A percentile compares a stretch with the other conserved stretches of the same genome.
Conservation (phyloP, 37 sponge, comb jelly and placozoan species). For the Spongia lamella region DNA sequence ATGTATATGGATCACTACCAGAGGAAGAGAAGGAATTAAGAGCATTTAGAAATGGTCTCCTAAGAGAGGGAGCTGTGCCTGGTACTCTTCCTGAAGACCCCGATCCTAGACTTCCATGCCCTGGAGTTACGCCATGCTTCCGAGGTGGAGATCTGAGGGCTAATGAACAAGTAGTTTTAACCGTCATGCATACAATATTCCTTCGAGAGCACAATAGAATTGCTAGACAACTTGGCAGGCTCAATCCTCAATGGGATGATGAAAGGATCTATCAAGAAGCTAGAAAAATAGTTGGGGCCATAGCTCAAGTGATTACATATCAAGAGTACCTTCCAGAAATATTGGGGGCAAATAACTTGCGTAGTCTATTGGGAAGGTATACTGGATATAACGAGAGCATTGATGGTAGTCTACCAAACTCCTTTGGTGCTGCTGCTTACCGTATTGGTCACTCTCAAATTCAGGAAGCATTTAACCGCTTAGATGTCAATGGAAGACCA, state of each 20-base stretch:
- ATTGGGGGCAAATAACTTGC: conserved; percentile 33
- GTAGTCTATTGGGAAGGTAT: conserved; percentile 43
- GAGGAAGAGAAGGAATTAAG: conserved; percentile 9
- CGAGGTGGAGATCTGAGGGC: conserved; percentile 28
- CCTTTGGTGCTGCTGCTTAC: conserved; percentile 70
- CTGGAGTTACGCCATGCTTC: conserved; percentile 1
- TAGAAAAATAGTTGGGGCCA: conserved; percentile 48
- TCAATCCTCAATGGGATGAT: conserved; percentile 68
- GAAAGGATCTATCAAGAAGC: conserved; percentile 65
- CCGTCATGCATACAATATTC: conserved; percentile 76
- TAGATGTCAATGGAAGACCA: conserved; percentile 34
- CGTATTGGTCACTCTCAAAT: conserved; percentile 82
- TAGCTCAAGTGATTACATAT: conserved; percentile 57
- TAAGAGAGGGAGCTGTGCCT: conserved; percentile 45
- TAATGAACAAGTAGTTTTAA: conserved; percentile 47
- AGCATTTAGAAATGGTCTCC: conserved; percentile 37
- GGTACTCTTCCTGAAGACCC: conserved; percentile 11
- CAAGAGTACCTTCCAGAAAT: conserved; percentile 65
- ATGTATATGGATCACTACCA: conserved; percentile 74
- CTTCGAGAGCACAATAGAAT: conserved; percentile 77
- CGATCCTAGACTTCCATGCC: conserved; percentile 11
- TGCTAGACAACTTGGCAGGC: conserved; percentile 24
- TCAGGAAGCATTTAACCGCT: conserved; percentile 61
- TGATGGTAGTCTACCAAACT: conserved; percentile 39
- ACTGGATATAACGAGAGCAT: conserved; percentile 49